Evolutionary conservation across 2,888 invertebrate genomes (phyloP), one percentile per base, ranked within the genome.

Genomic region (Drosophila heteroneura): DNA sequence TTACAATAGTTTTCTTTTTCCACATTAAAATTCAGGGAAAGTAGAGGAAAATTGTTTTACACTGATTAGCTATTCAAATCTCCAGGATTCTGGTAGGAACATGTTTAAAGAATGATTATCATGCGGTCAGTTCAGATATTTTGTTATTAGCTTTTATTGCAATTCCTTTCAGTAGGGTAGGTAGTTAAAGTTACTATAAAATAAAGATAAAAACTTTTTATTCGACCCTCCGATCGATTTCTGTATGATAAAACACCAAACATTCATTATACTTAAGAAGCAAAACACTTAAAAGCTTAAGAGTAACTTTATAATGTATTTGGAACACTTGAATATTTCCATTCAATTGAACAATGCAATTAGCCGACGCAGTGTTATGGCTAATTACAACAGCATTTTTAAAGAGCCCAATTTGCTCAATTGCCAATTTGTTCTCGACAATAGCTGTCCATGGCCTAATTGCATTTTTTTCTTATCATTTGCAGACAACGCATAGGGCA

Each of bases 401-500:
- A 6, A 28, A 12, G 19, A 14, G 32, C 26, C 19, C n/a, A 32
- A 47, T 51, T 74, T 57, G 5, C 1, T 19, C 32, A 22, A 49
- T 52, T 60, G 28, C 54, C 44, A 44, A 58, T n/a, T 54, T 52
- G 39, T 49, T 10, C 4, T 44, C 26, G 10, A 10, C 19, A 32
- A 19, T 5, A 22, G 14, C 28, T 12, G 6, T 39, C 4, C 32
- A 32, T 30, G 30, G 10, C 28, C 52, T 58, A 58, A 72, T 76
- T 39, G 26, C 52, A 53, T 35, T 53, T 54, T 47, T 37, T 68
- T 81, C 53, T 70, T 81, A 61, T 76, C 66, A n/a, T 47, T 68
- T 65, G 19, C 81, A 79, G 79, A 76, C 53, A 60, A 63, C 65
- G 49, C 57, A 33, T 47, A 49, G 47, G 69, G 78, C 68, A 69